These are phyloP conservation scores for Caranx melampygus DNA, from an alignment of 2,113 vertebrate genomes.

Conservation along the genomic window DNA sequence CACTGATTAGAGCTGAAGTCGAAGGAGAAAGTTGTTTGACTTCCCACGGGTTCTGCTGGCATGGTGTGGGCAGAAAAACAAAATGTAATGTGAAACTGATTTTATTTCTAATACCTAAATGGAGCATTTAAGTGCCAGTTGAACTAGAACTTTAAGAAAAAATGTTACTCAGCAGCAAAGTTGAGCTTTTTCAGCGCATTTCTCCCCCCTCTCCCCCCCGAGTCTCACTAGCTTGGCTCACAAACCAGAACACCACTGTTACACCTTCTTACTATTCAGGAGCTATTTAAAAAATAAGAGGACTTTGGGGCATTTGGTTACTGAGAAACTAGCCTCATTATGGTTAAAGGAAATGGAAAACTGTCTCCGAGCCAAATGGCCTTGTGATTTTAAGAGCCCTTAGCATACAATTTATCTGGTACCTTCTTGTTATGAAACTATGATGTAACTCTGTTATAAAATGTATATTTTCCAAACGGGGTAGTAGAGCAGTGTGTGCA, in stretches of 20 bases:
- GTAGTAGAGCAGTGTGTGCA: constrained; percentile 45
- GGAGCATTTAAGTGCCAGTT: constrained; percentile 32
- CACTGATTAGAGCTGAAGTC: background rate
- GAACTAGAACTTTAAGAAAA: background rate
- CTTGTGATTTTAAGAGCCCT: constrained; percentile 74
- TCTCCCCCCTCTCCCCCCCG: background rate
- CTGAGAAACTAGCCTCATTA: constrained; percentile 78
- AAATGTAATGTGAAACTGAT: constrained; percentile 9
- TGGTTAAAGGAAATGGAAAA: constrained; percentile 80
- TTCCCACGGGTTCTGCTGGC: background rate
- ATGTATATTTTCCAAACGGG: constrained; percentile 72
- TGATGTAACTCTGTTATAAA: constrained; percentile 77
- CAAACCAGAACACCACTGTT: constrained; percentile 37
- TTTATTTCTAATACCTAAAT: constrained; percentile 38
- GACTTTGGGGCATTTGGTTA: constrained; percentile 74
- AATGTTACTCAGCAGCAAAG: constrained; percentile 16
- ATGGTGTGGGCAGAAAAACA: constrained; percentile 1
- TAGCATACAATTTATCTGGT: constrained; percentile 74
- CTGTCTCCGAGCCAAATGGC: constrained; percentile 70
- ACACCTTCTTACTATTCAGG: constrained; percentile 62
- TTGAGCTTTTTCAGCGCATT: background rate
- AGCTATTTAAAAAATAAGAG: constrained; percentile 69
- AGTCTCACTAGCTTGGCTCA: constrained; percentile 30
- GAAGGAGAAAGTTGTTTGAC: constrained; percentile 8
- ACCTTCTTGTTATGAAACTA: constrained; percentile 71